A percentile compares a stretch with the other conserved stretches of the same genome.
Conservation (phyloP, 1,140 invertebrate species). For the Eriosoma lanigerum region DNA sequence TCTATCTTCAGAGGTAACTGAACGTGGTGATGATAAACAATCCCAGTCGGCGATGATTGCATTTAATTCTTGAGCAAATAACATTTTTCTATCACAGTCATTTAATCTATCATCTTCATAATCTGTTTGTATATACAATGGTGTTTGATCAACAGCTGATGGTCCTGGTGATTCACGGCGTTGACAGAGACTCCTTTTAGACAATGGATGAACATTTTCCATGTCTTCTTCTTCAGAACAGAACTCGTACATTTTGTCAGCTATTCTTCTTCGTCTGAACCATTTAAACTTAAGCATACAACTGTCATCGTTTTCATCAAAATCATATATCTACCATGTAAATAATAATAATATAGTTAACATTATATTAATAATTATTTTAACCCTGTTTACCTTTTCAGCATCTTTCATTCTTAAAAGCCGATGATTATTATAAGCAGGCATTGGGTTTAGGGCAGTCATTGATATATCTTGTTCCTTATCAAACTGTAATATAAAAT, state of each 20-base stretch:
- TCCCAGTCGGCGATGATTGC: conserved; percentile 53
- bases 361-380: conserved; percentile 33
- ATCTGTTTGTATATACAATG: conserved; percentile 45
- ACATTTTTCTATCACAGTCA: conserved; percentile 50
- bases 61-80: conserved; percentile 52
- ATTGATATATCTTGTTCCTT: conserved; percentile 44
- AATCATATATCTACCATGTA: conserved; percentile 55
- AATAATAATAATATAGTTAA: conserved; percentile 20
- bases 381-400: conserved; percentile 25
- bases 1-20: conserved; percentile 53
- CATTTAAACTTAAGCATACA: conserved; percentile 56
- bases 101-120: conserved; percentile 48
- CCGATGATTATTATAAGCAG: conserved; percentile 37
- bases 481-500: conserved; percentile 45
- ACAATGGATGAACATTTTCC: conserved; percentile 52
- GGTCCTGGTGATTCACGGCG: conserved; percentile 27
- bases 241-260: conserved; percentile 86
- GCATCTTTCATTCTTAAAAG: conserved; percentile 48
- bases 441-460: neutral
- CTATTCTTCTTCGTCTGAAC: conserved; percentile 72
- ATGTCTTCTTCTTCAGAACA: conserved; percentile 55
- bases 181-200: conserved; percentile 25
- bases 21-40: conserved; percentile 52
- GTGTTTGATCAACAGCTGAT: conserved; percentile 46
- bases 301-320: conserved; percentile 56